Conservation (phyloP, 2,797 vertebrate species). For the Dryobates pubescens region DNA sequence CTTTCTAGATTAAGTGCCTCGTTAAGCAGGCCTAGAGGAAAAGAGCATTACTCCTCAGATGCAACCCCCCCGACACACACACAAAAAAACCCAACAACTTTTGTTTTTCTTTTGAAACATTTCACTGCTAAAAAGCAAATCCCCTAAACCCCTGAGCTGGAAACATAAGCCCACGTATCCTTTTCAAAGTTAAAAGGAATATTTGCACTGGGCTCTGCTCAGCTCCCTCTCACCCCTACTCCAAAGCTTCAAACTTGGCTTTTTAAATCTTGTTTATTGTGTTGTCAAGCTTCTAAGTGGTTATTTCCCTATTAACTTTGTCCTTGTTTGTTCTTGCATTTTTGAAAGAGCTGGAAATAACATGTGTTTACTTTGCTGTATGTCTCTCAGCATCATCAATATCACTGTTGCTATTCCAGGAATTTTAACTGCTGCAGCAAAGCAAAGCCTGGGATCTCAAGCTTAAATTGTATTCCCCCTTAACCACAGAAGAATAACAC, state of each 20-base stretch:
- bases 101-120: constrained; percentile 6
- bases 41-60: not conserved
- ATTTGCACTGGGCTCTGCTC: not conserved
- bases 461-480: not conserved
- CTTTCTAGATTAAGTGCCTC: not conserved
- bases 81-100: not conserved
- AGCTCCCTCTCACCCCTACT: not conserved
- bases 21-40: not conserved
- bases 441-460: constrained; percentile 16
- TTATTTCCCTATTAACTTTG: constrained; percentile 72
- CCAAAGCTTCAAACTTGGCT: constrained; percentile 34
- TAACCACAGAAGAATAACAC: not conserved
- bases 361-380: constrained; percentile 64
- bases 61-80: not conserved
- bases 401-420: constrained; percentile 62
- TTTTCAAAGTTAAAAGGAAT: not conserved
- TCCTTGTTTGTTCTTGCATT: constrained; percentile 71
- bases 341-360: constrained; percentile 69
- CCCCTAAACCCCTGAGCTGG: not conserved
- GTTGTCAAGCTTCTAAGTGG: constrained; percentile 61
- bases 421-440: constrained; percentile 63
- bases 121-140: not conserved
- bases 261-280: constrained; percentile 58
- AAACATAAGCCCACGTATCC: not conserved
- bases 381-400: constrained; percentile 58